Evolutionary conservation across 2,113 vertebrate species (phyloP), one percentile per base, ranked within the genome.

Genomic region (Ctenodactylus gundi): DNA sequence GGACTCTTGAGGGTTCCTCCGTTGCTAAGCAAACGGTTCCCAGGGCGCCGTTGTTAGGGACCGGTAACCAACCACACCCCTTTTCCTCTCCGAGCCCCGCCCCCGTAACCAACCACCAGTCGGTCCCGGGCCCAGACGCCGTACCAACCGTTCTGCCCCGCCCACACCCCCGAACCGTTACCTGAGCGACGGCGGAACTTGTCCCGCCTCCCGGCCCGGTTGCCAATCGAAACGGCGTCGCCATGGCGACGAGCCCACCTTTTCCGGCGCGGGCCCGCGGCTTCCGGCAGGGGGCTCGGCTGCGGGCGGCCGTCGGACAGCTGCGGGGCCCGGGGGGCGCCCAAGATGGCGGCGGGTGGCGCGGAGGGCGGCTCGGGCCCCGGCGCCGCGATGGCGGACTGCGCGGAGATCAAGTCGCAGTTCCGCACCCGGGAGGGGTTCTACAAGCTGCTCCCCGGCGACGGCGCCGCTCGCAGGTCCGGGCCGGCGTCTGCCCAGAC

Each of bases 391-490:
- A 98, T 99, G 98, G 99, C 99, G 97, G 99, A 99, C 98, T 98
- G 99, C 96, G 98, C 99, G 98, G 99, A 99, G 98, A 99, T 99
- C 97, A 99, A 99, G 98, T 99, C 98, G 75, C 99, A 99, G 98
- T 99, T 99, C 97, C 98, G 99, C 95, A 99, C 99, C 96, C 98
- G 99, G 82, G 99, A 99, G 98, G 99, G 99, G 88, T 99, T 99
- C 96, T 99, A 99, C 98, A 99, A 99, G 95, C 98, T 99, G 98
- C 98, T 99, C 86, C 99, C 99, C 78, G 99, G 98, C 85, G 98
- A 99, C 39, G 97, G 99, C 94, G 97, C 98, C 64, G 55, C 95
- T 36, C 98, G 99, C 95, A 98, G 98, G 78, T 97, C 98, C 55
- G 97, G 98, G 39, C 94, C 98, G 57, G 98, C 98, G 88, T 96